phyloP scores from a whole-genome alignment of 2,797 vertebrate species.

The Carapus acus region DNA sequence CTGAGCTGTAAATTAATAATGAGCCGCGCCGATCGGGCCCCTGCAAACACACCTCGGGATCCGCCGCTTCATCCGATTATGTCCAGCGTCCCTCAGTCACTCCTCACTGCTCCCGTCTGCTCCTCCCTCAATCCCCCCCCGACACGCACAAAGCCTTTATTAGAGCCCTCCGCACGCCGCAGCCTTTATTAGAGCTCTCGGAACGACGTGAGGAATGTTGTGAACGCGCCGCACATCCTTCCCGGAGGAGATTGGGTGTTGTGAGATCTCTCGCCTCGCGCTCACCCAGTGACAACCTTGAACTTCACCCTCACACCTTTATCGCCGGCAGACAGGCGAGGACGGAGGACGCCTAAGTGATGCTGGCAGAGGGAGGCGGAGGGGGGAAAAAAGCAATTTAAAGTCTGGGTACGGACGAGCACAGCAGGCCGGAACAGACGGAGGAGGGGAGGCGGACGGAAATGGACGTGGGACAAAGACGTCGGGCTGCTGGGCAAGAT shows the following conservation, averaged over 20 bases:
- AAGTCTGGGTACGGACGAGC: conserved; percentile 40
- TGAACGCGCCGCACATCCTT: background rate
- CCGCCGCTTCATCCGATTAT: conserved; percentile 42
- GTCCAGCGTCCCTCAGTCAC: conserved; percentile 36
- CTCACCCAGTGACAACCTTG: conserved; percentile 1
- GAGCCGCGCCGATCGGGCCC: conserved; percentile 56
- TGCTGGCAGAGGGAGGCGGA: conserved; percentile 24
- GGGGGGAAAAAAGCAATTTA: conserved; percentile 42
- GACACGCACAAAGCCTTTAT: conserved; percentile 3
- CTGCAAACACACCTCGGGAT: conserved; percentile 42
- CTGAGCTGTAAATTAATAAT: conserved; percentile 67
- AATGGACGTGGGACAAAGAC: conserved; percentile 36
- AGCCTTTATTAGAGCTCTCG: conserved; percentile 14
- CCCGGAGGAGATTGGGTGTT: background rate
- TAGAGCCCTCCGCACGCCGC: too few relatives aligned
- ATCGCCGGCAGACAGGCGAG: conserved; percentile 17
- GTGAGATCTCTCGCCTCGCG: conserved; percentile 19
- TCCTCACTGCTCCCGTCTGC: conserved; percentile 22
- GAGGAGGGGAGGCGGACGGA: conserved; percentile 20
- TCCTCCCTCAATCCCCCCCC: conserved; percentile 4
- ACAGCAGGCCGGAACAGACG: conserved; percentile 13
- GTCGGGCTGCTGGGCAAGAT: conserved; percentile 13
- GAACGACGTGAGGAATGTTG: background rate
- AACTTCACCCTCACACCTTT: conserved; percentile 12
- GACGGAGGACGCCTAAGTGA: conserved; percentile 23